Conservation (phyloP, 2,113 vertebrate species). For the Melanostigma gelatinosum region DNA sequence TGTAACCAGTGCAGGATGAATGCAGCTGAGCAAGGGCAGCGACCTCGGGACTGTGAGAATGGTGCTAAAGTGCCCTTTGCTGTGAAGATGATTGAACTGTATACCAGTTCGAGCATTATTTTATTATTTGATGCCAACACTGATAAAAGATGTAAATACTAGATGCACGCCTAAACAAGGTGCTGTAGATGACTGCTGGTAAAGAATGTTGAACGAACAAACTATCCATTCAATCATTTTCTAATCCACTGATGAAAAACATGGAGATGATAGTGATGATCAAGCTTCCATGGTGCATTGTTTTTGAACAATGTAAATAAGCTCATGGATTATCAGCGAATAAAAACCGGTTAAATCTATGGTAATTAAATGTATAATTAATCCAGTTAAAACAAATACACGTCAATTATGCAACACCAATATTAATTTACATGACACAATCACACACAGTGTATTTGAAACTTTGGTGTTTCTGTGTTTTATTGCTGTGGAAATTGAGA, state of each 20-base stretch:
- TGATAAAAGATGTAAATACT: not conserved
- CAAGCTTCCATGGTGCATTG: constrained; percentile 28
- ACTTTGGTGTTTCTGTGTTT: constrained; percentile 13
- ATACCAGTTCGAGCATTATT: not conserved
- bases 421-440: not conserved
- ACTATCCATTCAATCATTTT: constrained; percentile 12
- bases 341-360: constrained; percentile 28
- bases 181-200: not conserved
- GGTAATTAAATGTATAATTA: not conserved
- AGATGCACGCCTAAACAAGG: constrained; percentile 19
- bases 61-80: constrained; percentile 41
- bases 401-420: not conserved
- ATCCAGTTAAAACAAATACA: constrained; percentile 3
- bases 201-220: constrained; percentile 4
- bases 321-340: constrained; percentile 28
- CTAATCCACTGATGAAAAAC: constrained; percentile 6
- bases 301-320: constrained; percentile 16
- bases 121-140: constrained; percentile 6
- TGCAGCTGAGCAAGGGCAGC: not conserved
- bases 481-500: constrained; percentile 31
- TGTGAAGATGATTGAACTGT: constrained; percentile 16
- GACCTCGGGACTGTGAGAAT: constrained; percentile 8
- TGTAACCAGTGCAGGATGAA: constrained; percentile 13
- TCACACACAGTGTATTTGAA: not conserved
- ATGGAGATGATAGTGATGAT: not conserved